A percentile compares a stretch with the other conserved stretches of the same genome.
These are phyloP conservation scores for Ridgeia piscesae DNA, from an alignment of 1,140 invertebrate species.

Conservation along the genomic window DNA sequence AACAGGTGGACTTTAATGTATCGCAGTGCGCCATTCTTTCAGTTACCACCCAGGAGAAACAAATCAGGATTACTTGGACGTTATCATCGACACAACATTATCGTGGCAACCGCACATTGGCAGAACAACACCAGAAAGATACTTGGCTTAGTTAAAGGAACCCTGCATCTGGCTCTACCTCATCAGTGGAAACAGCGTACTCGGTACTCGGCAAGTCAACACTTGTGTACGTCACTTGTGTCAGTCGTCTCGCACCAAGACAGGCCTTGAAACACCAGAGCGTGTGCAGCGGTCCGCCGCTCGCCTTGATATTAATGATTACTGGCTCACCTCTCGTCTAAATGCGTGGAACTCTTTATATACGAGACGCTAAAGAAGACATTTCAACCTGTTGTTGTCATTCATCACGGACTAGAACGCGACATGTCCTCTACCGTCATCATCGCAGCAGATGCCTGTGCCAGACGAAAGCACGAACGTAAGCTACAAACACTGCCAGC, in stretches of 20 bases:
- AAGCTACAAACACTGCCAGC: too few relatives aligned
- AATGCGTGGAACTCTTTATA: too few relatives aligned
- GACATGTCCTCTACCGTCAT: too few relatives aligned
- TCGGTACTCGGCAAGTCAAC: not conserved
- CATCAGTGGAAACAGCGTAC: not conserved
- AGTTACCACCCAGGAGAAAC: not conserved
- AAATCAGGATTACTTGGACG: not conserved
- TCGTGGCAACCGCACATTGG: constrained; percentile 1
- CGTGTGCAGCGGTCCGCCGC: too few relatives aligned
- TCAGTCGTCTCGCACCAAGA: not conserved
- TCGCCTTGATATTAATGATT: too few relatives aligned
- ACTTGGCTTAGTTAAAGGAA: not conserved
- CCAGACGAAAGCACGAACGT: too few relatives aligned
- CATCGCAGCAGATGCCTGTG: too few relatives aligned
- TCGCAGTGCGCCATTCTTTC: not conserved
- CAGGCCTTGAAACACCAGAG: not conserved
- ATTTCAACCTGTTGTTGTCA: too few relatives aligned
- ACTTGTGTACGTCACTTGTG: not conserved
- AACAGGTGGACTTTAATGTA: not conserved
- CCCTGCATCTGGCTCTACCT: not conserved
- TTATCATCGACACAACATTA: constrained; percentile 2
- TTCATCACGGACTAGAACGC: too few relatives aligned
- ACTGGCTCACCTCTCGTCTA: too few relatives aligned
- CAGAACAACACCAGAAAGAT: constrained; percentile 3
- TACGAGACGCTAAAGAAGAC: too few relatives aligned